Base-by-base conservation (phyloP, 1,140 invertebrate genomes). In the Drosophila navojoa region DNA sequence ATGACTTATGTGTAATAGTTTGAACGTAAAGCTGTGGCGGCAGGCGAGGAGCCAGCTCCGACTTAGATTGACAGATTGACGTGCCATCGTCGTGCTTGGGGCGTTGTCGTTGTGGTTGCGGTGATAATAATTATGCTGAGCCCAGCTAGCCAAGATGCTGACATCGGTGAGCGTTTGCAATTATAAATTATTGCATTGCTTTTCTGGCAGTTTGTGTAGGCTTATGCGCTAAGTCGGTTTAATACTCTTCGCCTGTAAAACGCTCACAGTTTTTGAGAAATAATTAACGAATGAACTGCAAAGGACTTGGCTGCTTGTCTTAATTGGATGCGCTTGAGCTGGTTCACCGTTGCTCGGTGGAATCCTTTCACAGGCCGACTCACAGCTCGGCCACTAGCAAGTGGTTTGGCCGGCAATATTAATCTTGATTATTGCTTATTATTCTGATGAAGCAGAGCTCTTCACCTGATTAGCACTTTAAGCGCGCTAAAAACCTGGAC, bases 351-450 rank as follows among this genome's bases (percentile, higher is more conserved):
- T 73, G 71, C 71, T 77, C 69, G 68, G 69, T 74, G 70, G 68
- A 84, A 84, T 84, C 80, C 81, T 84, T 80, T 84, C 69, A 67
- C 60, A 76, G 13, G 42, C 15, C 42, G 19, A 22, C 19, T 3
- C 19, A 22, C 78, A 50, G 16, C 40, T 62, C 63, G 15, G 9
- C 40, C 38, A 16, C 4, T 49, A 6, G 58, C 10, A 35, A 35
- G 32, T 35, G 9, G 35, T 38, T 13, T 45, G 35, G 27, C 11
- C 60, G 44, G 79, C 79, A 66, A 58, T 57, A 55, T 61, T 54
- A 61, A 32, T 64, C 66, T 76, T 19, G 44, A 40, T 58, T 57
- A 32, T 53, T 16, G 67, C 52, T 47, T 68, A 53, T 63, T 63
- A 49, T 64, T 64, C n/a, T 52, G 42, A 47, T 38, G 16, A 19